phyloP scores from a whole-genome alignment of 2,888 invertebrate species.

The Xestia c-nigrum region DNA sequence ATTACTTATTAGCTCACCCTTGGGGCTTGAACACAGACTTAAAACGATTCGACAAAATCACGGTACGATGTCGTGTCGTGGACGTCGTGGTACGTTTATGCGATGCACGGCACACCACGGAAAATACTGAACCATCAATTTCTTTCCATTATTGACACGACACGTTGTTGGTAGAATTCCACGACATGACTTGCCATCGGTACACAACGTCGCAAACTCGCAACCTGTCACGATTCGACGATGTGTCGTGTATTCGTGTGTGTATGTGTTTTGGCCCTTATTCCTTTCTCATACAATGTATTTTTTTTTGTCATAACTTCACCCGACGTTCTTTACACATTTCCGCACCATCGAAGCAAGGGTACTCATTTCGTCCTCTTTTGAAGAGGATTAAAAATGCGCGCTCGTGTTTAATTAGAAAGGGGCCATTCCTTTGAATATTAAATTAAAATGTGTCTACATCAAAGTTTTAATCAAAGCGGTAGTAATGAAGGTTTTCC shows the following conservation, averaged over 20 bases:
- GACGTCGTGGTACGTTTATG: not conserved
- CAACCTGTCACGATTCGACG: not conserved
- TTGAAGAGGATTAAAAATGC: constrained; percentile 37
- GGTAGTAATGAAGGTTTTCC: constrained; percentile 32
- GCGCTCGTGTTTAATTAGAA: constrained; percentile 28
- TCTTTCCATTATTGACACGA: not conserved
- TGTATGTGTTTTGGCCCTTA: not conserved
- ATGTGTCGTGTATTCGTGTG: not conserved
- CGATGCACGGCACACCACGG: not conserved
- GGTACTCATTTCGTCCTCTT: constrained; percentile 14
- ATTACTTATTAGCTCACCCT: constrained; percentile 9
- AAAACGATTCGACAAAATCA: not conserved
- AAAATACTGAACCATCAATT: not conserved
- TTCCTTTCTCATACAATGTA: not conserved
- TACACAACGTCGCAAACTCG: not conserved
- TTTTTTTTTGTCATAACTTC: constrained; percentile 20
- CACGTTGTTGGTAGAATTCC: not conserved
- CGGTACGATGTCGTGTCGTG: not conserved
- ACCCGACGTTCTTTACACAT: constrained; percentile 1
- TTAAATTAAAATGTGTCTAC: constrained; percentile 44
- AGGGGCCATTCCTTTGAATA: constrained; percentile 46
- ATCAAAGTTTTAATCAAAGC: constrained; percentile 51
- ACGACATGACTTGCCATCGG: not conserved
- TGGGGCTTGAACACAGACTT: constrained; percentile 3
- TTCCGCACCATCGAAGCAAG: constrained; percentile 3